Evolutionary conservation across 1,140 invertebrate species (phyloP), one percentile per base, ranked within the genome.

Genomic region (Magallana ariakensis): DNA sequence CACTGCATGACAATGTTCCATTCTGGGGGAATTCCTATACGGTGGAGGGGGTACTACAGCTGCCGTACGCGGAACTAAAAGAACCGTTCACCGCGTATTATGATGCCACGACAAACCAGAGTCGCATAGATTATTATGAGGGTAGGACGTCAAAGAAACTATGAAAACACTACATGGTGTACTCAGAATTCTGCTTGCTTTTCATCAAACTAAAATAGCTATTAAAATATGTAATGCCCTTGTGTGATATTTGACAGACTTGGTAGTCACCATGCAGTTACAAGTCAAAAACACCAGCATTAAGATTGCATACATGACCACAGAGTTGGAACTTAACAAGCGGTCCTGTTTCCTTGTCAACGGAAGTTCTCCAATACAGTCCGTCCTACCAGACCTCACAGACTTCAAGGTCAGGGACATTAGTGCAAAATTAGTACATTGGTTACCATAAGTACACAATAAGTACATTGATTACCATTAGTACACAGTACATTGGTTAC

Each of bases 121-220:
- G 97, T 83, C 96, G 98, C 86, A 98, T 99, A 89, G 98, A 99
- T 95, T 99, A 99, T 92, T 99, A 99, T 95, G 97, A 97, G 91
- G 97, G 97, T 96, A 95, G 92, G 91, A 85, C 7, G 3, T 22
- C 70, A 80, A 4, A 16, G 60, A 16, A 46, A 46, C 33, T 5
- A 46, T 46, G 3, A 46, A 5, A 46, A 46, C 33, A 46, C 33
- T 46, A 46, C 5, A 46, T 4, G 2, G 33, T 46, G 33, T 46
- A 5, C 33, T 46, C 33, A 46, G 33, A 46, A 46, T 46, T 46
- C 33, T 46, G 3, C 5, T 5, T 46, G 33, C 33, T 46, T 46
- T 46, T 46, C 2, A 46, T 46, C 2, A 46, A 46, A 46, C 33
- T 46, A 4, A n/a, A n/a, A 46, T 46, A 46, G 33, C 33, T 46